phyloP scores from a whole-genome alignment of 2,113 vertebrate genomes.

The Oncorhynchus masou region DNA sequence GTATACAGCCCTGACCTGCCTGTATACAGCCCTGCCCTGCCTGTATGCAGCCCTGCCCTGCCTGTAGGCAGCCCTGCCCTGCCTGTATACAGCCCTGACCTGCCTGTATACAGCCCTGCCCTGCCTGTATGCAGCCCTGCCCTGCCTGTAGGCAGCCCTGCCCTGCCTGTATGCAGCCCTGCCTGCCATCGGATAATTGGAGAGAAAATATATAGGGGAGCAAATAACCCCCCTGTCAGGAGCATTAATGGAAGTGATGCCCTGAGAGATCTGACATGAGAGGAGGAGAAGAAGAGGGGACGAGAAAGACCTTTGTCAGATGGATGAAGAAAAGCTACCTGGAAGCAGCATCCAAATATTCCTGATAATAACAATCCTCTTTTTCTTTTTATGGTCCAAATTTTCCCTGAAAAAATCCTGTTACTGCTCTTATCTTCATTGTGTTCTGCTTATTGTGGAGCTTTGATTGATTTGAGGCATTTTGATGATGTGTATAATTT shows the following conservation, averaged over 20 bases:
- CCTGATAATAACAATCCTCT: slow-evolving; percentile 58
- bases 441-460: slow-evolving; percentile 24
- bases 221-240: slow-evolving; percentile 82
- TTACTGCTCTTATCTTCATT: slow-evolving; percentile 38
- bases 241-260: slow-evolving; percentile 78
- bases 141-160: not conserved
- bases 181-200: slow-evolving; percentile 80
- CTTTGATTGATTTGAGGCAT: slow-evolving; percentile 47
- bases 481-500: too few relatives aligned
- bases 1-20: too few relatives aligned
- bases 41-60: too few relatives aligned
- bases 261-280: slow-evolving; percentile 66
- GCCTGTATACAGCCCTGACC: too few relatives aligned
- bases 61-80: too few relatives aligned
- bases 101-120: too few relatives aligned
- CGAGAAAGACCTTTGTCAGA: slow-evolving; percentile 59
- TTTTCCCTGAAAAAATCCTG: slow-evolving; percentile 26
- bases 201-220: slow-evolving; percentile 83
- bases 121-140: too few relatives aligned
- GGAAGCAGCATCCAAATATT: slow-evolving; percentile 69
- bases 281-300: slow-evolving; percentile 68
- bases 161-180: slow-evolving; percentile 72
- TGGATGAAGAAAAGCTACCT: slow-evolving; percentile 59
- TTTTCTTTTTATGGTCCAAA: slow-evolving; percentile 59
- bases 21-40: too few relatives aligned